phyloP scores from a whole-genome alignment of 37 sponge, comb jelly and placozoan species.

The Tethya wilhelma region DNA sequence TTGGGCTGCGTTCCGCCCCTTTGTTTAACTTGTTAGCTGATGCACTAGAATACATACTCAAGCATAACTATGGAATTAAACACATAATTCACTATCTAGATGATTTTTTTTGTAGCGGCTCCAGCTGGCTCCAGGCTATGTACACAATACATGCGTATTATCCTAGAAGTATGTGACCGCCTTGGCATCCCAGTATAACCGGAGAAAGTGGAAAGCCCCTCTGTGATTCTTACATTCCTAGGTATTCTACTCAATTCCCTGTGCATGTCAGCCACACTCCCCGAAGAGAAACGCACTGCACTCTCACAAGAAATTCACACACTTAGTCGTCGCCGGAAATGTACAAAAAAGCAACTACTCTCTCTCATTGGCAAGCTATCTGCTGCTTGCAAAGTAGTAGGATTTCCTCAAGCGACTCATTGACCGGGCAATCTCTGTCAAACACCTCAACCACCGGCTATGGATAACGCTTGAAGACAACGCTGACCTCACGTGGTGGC shows the following conservation, averaged over 20 bases:
- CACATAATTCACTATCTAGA: too few relatives aligned
- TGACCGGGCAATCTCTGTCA: neutral
- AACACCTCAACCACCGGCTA: neutral
- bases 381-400: conserved; percentile 10
- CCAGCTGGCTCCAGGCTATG: neutral
- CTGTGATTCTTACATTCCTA: neutral
- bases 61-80: too few relatives aligned
- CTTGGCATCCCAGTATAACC: neutral
- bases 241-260: conserved; percentile 9
- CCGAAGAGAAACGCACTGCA: conserved; percentile 3
- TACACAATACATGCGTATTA: neutral
- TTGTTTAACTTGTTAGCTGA: conserved; percentile 5
- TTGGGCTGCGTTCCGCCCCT: too few relatives aligned
- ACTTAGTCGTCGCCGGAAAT: neutral
- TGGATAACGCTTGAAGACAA: neutral
- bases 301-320: neutral
- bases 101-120: neutral
- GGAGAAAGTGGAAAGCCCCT: conserved; percentile 5
- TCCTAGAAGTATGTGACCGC: neutral
- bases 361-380: conserved; percentile 24
- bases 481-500: neutral
- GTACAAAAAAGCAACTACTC: conserved; percentile 12
- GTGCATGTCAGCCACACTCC: neutral
- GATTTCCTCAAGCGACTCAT: conserved; percentile 10
- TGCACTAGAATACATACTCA: too few relatives aligned